Conservation (phyloP, 2,113 vertebrate genomes). For the Paracanthobrama guichenoti region DNA sequence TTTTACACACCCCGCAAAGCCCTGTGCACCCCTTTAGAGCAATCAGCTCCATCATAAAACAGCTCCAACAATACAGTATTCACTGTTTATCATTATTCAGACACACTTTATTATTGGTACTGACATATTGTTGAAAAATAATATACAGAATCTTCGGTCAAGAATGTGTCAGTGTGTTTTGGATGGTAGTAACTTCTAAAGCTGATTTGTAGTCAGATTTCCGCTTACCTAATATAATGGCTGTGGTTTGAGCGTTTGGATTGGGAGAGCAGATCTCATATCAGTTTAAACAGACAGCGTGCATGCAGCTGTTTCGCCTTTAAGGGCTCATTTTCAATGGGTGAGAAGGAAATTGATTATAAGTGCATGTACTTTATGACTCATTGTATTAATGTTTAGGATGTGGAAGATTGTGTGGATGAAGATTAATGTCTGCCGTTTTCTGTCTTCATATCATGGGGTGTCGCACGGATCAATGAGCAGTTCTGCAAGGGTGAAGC, state of each 20-base stretch:
- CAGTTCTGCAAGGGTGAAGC: background rate
- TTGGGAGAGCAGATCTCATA: background rate
- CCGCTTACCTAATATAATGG: background rate
- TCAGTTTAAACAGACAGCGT: background rate
- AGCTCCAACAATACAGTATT: slow-evolving; percentile 13
- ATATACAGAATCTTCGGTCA: slow-evolving; percentile 12
- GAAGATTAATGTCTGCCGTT: slow-evolving; percentile 11
- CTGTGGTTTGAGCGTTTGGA: slow-evolving; percentile 4
- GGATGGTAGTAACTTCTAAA: background rate
- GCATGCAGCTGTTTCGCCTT: slow-evolving; percentile 14
- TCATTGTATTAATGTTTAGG: slow-evolving; percentile 35
- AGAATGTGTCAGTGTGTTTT: slow-evolving; percentile 25
- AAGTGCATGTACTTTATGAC: background rate
- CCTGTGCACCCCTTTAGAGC: background rate
- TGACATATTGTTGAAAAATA: slow-evolving; percentile 9
- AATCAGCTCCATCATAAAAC: slow-evolving; percentile 36
- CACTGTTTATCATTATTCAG: slow-evolving; percentile 23
- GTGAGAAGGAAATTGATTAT: slow-evolving; percentile 1
- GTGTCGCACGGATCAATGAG: background rate
- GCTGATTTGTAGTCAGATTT: slow-evolving; percentile 25
- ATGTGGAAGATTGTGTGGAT: slow-evolving; percentile 31
- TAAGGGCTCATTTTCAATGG: slow-evolving; percentile 23
- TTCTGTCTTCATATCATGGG: background rate
- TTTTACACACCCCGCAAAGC: slow-evolving; percentile 42
- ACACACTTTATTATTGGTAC: slow-evolving; percentile 19